Evolutionary conservation across 2,888 invertebrate species (phyloP).

Genomic region (Acronicta leporina): DNA sequence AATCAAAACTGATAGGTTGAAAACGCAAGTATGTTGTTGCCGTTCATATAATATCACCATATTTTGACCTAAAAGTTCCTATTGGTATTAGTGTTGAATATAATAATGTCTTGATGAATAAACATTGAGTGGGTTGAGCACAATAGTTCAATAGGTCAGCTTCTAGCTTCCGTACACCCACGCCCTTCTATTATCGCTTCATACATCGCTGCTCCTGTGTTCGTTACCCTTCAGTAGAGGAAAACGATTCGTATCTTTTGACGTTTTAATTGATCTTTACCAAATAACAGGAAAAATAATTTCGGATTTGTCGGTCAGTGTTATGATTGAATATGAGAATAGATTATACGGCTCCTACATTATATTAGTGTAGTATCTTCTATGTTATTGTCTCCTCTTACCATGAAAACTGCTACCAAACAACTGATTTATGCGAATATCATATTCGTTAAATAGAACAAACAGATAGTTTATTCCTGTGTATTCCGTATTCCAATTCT

Average conservation of each 20-base stretch:
- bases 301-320: constrained; percentile 15
- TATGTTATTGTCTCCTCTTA: too few species aligned
- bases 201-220: constrained; percentile 31
- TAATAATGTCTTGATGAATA: constrained; percentile 7
- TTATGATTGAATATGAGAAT: constrained; percentile 20
- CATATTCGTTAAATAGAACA: neutral
- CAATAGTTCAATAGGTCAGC: constrained; percentile 46
- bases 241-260: constrained; percentile 40
- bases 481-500: constrained; percentile 12
- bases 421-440: neutral
- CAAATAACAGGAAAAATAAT: constrained; percentile 30
- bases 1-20: constrained; percentile 25
- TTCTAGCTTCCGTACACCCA: constrained; percentile 47
- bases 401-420: too few species aligned
- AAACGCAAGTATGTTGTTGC: constrained; percentile 45
- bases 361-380: neutral
- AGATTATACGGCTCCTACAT: neutral
- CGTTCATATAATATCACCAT: constrained; percentile 18
- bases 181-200: constrained; percentile 42
- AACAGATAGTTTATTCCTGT: neutral
- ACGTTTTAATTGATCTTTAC: constrained; percentile 12
- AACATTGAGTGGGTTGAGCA: constrained; percentile 22
- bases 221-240: constrained; percentile 20
- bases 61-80: constrained; percentile 10
- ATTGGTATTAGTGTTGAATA: constrained; percentile 15